phyloP scores from a whole-genome alignment of 2,797 vertebrate genomes.

The Coccyzus lansbergi region DNA sequence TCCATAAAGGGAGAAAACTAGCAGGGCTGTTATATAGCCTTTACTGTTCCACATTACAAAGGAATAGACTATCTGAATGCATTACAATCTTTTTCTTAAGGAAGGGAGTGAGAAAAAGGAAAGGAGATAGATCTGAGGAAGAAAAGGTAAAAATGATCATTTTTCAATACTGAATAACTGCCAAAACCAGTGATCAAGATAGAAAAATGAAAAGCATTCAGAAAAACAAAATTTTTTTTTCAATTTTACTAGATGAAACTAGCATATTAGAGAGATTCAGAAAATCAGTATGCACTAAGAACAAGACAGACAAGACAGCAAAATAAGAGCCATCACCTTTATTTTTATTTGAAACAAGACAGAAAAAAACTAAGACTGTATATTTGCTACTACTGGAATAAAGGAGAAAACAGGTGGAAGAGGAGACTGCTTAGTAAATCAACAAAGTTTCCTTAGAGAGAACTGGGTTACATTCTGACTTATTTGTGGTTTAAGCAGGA shows the following conservation, averaged over 20 bases:
- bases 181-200: neutral
- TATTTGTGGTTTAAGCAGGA: neutral
- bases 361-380: neutral
- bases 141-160: neutral
- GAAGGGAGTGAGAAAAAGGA: neutral
- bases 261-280: neutral
- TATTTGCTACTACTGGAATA: neutral
- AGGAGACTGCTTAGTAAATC: neutral
- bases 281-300: neutral
- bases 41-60: neutral
- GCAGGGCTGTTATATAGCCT: neutral
- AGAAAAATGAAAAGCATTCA: neutral
- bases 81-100: neutral
- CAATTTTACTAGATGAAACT: neutral
- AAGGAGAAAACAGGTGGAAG: neutral
- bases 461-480: neutral
- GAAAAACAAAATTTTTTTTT: neutral
- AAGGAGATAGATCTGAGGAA: neutral
- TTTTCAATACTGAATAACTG: neutral
- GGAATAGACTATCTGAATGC: neutral
- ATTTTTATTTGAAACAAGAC: neutral
- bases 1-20: constrained; percentile 14
- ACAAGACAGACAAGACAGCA: neutral
- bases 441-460: neutral
- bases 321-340: neutral